These are phyloP conservation scores for Unio delphinus DNA, from an alignment of 2,888 invertebrate genomes.

Conservation along the genomic window DNA sequence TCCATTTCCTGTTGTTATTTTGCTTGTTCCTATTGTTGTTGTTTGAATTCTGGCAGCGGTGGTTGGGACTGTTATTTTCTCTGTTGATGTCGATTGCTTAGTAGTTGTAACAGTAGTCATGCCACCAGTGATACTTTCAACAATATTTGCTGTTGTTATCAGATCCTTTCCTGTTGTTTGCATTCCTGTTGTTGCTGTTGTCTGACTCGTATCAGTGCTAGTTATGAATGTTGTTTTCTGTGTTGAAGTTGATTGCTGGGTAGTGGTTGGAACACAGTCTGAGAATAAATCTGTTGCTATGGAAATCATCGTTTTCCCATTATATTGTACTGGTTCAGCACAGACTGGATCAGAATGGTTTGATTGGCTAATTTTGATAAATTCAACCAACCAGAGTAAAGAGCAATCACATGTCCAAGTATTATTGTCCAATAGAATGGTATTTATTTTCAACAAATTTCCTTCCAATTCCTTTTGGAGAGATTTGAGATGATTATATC, in stretches of 20 bases:
- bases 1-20: background rate
- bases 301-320: conserved; percentile 14
- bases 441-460: conserved; percentile 30
- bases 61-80: too few species aligned
- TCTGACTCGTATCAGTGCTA: too few species aligned
- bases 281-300: background rate
- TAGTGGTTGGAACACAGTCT: too few species aligned
- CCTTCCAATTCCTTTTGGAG: conserved; percentile 34
- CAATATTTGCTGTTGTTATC: too few species aligned
- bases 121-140: too few species aligned
- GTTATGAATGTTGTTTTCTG: too few species aligned
- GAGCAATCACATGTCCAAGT: conserved; percentile 52
- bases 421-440: conserved; percentile 29
- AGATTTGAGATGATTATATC: conserved; percentile 29
- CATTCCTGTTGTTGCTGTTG: too few species aligned
- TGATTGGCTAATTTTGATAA: conserved; percentile 12
- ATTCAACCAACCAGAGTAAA: conserved; percentile 43
- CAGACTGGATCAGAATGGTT: conserved; percentile 28
- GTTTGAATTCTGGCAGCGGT: too few species aligned
- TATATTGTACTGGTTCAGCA: conserved; percentile 24
- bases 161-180: too few species aligned
- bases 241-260: too few species aligned
- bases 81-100: too few species aligned
- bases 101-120: too few species aligned
- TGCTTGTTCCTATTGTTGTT: background rate